These are phyloP conservation scores for Trachops cirrhosus DNA, from an alignment of 2,797 vertebrate genomes.

Conservation along the genomic window DNA sequence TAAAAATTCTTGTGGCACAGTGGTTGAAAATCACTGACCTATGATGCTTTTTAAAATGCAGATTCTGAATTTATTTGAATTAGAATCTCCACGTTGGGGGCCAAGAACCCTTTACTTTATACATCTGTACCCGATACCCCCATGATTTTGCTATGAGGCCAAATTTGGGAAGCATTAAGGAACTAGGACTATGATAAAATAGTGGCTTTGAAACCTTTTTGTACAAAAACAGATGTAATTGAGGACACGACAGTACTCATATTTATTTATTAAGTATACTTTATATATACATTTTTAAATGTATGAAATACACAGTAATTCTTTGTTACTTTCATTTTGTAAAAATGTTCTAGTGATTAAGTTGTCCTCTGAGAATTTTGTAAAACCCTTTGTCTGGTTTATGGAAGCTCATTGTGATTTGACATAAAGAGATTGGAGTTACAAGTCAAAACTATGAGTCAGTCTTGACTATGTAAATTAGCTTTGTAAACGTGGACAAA, in stretches of 20 bases:
- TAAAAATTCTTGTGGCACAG: too few species aligned
- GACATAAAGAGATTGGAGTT: background rate
- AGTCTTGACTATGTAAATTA: background rate
- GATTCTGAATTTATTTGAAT: background rate
- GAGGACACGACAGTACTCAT: background rate
- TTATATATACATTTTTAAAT: background rate
- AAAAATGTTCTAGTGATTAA: background rate
- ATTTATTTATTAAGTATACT: conserved; percentile 23
- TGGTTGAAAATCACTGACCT: background rate
- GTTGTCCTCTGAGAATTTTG: background rate
- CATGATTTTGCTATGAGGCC: conserved; percentile 21
- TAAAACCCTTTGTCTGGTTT: background rate
- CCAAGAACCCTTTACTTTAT: background rate
- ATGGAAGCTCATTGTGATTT: background rate
- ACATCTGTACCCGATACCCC: background rate
- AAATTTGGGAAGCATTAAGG: conserved; percentile 19
- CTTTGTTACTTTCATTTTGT: conserved; percentile 10
- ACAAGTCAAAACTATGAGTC: background rate
- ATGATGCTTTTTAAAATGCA: background rate
- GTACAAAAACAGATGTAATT: background rate
- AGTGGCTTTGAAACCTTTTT: conserved; percentile 17
- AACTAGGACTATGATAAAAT: conserved; percentile 8
- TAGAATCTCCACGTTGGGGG: background rate
- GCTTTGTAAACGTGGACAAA: background rate
- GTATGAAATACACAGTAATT: background rate